These are phyloP conservation scores for cattle (Bos taurus) DNA, from an alignment of 2,113 vertebrate species.

Conservation along the genomic window ARS-UCD2.0 NC_037328.1:72811001-72811500, in stretches of 20 bases:
- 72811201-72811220: background rate
- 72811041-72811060: background rate
- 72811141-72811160: background rate
- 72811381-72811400: background rate
- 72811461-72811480: background rate
- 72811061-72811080: background rate
- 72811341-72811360: background rate
- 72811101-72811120: background rate
- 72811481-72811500: background rate
- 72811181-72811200: background rate
- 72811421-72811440: background rate
- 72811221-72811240: background rate
- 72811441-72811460: background rate
- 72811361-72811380: background rate
- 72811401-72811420: background rate
- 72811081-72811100: background rate
- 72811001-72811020: background rate
- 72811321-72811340: background rate
- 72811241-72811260: background rate
- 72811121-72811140: background rate
- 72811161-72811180: background rate
- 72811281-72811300: background rate
- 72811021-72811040: background rate
- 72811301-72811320: background rate
- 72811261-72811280: background rate